phyloP scores from a whole-genome alignment of 2,888 invertebrate genomes.

The Yponomeuta malinellus region DNA sequence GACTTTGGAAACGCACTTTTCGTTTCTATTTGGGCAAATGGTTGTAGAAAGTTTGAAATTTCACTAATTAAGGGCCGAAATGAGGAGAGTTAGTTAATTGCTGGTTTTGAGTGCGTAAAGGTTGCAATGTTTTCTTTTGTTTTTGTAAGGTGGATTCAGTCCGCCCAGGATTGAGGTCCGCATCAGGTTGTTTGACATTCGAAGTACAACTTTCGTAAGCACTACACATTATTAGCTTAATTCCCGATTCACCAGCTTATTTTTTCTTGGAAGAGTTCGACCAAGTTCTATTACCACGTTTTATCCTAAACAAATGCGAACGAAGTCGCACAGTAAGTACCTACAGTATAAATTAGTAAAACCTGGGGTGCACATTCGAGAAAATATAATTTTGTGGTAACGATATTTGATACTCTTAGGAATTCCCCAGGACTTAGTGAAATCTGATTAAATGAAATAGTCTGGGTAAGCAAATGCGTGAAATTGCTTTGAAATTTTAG shows the following conservation, averaged over 20 bases:
- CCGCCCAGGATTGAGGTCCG: too few species aligned
- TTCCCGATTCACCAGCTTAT: too few species aligned
- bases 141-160: neutral
- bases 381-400: neutral
- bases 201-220: too few species aligned
- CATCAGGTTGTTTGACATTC: too few species aligned
- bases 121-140: neutral
- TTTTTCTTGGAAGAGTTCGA: too few species aligned
- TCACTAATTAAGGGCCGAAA: conserved; percentile 51
- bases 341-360: too few species aligned
- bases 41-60: conserved; percentile 46
- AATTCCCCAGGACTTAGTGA: neutral
- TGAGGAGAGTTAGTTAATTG: conserved; percentile 51
- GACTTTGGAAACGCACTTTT: neutral
- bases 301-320: too few species aligned
- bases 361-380: neutral
- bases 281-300: too few species aligned
- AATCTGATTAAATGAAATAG: neutral
- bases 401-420: neutral
- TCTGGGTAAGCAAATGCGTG: neutral
- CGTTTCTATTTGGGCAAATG: conserved; percentile 35
- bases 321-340: too few species aligned
- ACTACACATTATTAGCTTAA: too few species aligned
- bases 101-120: conserved; percentile 24
- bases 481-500: neutral